Conservation (phyloP, 2,888 invertebrate genomes). For the Actias luna region DNA sequence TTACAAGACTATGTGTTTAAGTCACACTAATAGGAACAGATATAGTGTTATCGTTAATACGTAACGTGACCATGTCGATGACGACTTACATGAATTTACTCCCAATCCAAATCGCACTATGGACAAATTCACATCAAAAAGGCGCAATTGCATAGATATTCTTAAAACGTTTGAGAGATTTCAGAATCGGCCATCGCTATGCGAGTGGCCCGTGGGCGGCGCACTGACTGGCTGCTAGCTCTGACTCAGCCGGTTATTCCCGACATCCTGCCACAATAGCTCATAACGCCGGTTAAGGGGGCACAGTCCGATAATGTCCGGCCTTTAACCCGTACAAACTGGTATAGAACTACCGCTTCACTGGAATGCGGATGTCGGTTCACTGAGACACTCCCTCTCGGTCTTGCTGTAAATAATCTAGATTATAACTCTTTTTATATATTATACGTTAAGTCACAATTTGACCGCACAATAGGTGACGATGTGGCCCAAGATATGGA, state of each 20-base stretch:
- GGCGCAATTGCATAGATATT: not conserved
- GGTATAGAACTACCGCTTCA: not conserved
- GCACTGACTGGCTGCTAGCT: slow-evolving; percentile 40
- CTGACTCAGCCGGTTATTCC: slow-evolving; percentile 74
- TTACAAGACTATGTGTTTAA: too few relatives aligned
- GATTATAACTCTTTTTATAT: slow-evolving; percentile 9
- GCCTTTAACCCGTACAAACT: slow-evolving; percentile 4
- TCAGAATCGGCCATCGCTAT: not conserved
- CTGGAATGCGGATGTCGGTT: slow-evolving; percentile 7
- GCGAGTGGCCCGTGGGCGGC: slow-evolving; percentile 36
- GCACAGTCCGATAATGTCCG: slow-evolving; percentile 3
- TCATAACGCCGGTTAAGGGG: slow-evolving; percentile 7
- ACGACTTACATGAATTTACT: too few relatives aligned
- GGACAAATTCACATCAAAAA: not conserved
- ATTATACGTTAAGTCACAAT: too few relatives aligned
- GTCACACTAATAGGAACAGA: too few relatives aligned
- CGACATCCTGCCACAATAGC: slow-evolving; percentile 69
- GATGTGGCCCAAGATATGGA: too few relatives aligned
- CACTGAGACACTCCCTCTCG: not conserved
- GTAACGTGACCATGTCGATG: too few relatives aligned
- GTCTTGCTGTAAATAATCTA: not conserved
- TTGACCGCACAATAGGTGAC: too few relatives aligned
- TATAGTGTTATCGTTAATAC: too few relatives aligned
- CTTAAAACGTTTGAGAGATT: not conserved
- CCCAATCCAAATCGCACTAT: too few relatives aligned